Evolutionary conservation across 2,797 vertebrate species (phyloP).

Genomic region (Podarcis siculus): DNA sequence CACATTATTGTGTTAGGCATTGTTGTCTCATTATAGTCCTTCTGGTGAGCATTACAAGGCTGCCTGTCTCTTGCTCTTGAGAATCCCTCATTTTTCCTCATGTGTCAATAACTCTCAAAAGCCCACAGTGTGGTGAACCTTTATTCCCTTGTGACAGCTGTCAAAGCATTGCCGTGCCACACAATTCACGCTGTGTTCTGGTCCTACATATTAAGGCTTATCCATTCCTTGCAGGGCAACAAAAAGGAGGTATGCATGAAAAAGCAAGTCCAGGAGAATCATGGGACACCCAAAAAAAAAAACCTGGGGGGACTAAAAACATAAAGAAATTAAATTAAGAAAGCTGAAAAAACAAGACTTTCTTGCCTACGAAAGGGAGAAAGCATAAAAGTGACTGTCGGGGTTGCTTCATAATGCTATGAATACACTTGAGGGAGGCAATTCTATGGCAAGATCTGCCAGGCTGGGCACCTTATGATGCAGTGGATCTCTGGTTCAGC

Average conservation of each 20-base stretch:
- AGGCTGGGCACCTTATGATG: too few relatives aligned
- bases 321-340: conserved; percentile 30
- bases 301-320: conserved; percentile 18
- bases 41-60: not conserved
- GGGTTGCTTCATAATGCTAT: not conserved
- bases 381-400: not conserved
- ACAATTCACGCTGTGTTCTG: conserved; percentile 11
- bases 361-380: not conserved
- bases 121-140: conserved; percentile 6
- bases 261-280: not conserved
- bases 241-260: conserved; percentile 32
- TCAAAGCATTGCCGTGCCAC: conserved; percentile 28
- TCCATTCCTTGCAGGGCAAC: conserved; percentile 14
- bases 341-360: not conserved
- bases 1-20: not conserved
- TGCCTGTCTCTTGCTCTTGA: conserved; percentile 14
- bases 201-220: not conserved
- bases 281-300: not conserved
- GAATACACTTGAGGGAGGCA: too few relatives aligned
- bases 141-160: conserved; percentile 32
- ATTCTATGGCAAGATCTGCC: too few relatives aligned
- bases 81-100: conserved; percentile 2
- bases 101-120: conserved; percentile 31
- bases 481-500: too few relatives aligned
- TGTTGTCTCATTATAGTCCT: not conserved